Evolutionary conservation across 2,797 vertebrate species (phyloP).

Genomic region (Coccyzus lansbergi): DNA sequence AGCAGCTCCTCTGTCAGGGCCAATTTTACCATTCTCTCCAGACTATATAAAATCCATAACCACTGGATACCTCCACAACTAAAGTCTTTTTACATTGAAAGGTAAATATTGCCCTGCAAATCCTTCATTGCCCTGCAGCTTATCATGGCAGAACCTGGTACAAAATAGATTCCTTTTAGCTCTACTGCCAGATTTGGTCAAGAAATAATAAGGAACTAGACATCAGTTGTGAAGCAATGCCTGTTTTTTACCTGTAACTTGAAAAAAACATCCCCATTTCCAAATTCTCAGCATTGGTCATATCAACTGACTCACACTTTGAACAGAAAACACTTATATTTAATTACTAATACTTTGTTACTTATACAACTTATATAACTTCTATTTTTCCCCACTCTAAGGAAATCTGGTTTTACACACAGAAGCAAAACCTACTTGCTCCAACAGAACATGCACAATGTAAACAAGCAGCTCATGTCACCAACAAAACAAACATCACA

Average conservation of each 20-base stretch:
- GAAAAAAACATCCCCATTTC: background rate
- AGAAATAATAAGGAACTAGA: background rate
- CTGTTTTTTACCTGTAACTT: background rate
- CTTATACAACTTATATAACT: background rate
- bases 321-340: background rate
- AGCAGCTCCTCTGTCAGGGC: background rate
- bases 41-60: background rate
- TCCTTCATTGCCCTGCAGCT: background rate
- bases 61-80: background rate
- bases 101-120: background rate
- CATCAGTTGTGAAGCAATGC: background rate
- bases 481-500: slow-evolving; percentile 28
- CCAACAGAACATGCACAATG: background rate
- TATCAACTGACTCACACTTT: background rate
- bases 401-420: background rate
- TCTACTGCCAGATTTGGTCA: background rate
- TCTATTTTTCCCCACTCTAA: background rate
- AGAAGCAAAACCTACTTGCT: background rate
- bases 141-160: background rate
- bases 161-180: background rate
- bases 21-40: background rate
- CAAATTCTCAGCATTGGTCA: background rate
- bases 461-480: background rate
- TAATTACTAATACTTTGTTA: background rate
- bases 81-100: background rate